Evolutionary conservation across 2,113 vertebrate species (phyloP).

Genomic region (Tachysurus vachellii): DNA sequence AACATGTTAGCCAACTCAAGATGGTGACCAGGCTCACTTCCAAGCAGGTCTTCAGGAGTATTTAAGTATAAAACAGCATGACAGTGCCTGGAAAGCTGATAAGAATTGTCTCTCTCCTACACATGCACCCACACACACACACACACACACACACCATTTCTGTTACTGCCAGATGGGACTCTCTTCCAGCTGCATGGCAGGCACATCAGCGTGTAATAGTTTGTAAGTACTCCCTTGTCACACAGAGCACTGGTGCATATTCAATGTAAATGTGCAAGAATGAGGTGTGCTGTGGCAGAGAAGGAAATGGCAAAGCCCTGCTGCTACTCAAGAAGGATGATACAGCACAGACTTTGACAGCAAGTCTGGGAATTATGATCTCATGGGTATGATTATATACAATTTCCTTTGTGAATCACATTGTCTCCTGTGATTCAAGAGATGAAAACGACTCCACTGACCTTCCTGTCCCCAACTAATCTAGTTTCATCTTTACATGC

Average conservation of each 20-base stretch:
- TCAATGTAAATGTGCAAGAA: slow-evolving; percentile 36
- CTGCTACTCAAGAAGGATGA: slow-evolving; percentile 2
- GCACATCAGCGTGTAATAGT: slow-evolving; percentile 53
- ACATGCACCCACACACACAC: background rate
- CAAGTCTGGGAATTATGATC: slow-evolving; percentile 5
- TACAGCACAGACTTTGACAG: slow-evolving; percentile 12
- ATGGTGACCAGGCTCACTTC: slow-evolving; percentile 52
- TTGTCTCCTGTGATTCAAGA: slow-evolving; percentile 25
- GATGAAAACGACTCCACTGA: slow-evolving; percentile 10
- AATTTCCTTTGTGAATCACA: slow-evolving; percentile 15
- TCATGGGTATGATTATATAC: slow-evolving; percentile 30
- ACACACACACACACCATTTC: background rate
- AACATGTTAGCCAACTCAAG: slow-evolving; percentile 60
- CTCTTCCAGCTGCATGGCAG: slow-evolving; percentile 26
- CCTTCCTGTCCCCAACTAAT: background rate
- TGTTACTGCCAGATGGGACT: slow-evolving; percentile 38
- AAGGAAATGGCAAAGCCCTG: slow-evolving; percentile 25
- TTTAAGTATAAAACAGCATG: slow-evolving; percentile 56
- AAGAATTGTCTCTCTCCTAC: slow-evolving; percentile 15
- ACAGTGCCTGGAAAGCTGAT: slow-evolving; percentile 42
- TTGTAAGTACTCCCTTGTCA: slow-evolving; percentile 55
- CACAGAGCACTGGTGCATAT: slow-evolving; percentile 39
- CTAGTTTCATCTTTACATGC: slow-evolving; percentile 29
- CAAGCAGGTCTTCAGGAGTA: slow-evolving; percentile 36
- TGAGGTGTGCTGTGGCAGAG: background rate